phyloP scores from a whole-genome alignment of 2,113 vertebrate genomes.

The Chaenogobius annularis region DNA sequence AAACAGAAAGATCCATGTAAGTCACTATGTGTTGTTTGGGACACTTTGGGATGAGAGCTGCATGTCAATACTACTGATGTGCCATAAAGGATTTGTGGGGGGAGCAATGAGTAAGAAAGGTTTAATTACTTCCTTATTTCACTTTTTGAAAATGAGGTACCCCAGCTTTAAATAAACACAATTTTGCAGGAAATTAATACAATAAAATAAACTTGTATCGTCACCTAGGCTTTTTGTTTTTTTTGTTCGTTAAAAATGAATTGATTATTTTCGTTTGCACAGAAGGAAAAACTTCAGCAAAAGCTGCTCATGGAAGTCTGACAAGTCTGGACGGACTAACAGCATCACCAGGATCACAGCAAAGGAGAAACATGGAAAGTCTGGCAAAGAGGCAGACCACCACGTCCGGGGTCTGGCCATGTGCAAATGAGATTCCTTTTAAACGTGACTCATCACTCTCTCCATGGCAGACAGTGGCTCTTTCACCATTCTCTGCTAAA shows the following conservation, averaged over 20 bases:
- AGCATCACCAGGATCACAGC: constrained; percentile 51
- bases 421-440: constrained; percentile 68
- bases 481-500: constrained; percentile 20
- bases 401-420: constrained; percentile 63
- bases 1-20: no score
- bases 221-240: background rate
- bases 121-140: no score
- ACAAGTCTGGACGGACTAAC: constrained; percentile 58
- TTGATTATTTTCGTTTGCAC: constrained; percentile 52
- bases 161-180: background rate
- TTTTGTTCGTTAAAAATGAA: constrained; percentile 30
- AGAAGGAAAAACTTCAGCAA: constrained; percentile 60
- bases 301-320: constrained; percentile 76
- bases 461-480: constrained; percentile 11
- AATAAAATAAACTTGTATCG: background rate
- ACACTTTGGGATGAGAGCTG: no score
- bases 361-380: constrained; percentile 78
- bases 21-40: no score
- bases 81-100: no score
- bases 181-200: background rate
- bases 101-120: no score
- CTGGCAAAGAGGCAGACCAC: constrained; percentile 55
- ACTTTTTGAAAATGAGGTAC: no score
- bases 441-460: constrained; percentile 63
- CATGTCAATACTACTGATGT: no score